phyloP scores from a whole-genome alignment of 2,888 invertebrate species.

The Cerastis leucographa region DNA sequence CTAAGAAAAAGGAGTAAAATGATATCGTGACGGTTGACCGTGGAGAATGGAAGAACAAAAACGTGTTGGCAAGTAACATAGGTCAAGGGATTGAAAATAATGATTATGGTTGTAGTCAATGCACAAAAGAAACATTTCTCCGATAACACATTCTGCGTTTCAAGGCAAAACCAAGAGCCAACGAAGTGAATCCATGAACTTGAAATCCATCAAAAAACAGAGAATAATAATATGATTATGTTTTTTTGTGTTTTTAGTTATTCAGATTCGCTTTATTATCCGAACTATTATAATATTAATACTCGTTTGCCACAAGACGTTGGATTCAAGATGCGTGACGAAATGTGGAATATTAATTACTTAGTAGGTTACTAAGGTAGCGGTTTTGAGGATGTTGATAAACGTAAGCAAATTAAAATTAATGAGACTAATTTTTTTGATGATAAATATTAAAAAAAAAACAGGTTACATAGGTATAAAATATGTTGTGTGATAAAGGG shows the following conservation, averaged over 20 bases:
- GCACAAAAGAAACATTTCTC: neutral
- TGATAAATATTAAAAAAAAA: neutral
- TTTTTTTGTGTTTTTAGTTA: conserved; percentile 5
- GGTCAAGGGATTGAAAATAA: no score
- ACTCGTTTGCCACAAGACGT: conserved; percentile 19
- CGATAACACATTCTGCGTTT: neutral
- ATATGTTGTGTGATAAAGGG: neutral
- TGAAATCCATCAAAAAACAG: neutral
- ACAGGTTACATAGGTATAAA: no score
- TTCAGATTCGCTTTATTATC: conserved; percentile 29
- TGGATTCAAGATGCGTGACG: conserved; percentile 41
- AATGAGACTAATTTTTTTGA: neutral
- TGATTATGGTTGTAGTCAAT: neutral
- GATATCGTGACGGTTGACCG: no score
- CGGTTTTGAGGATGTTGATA: neutral
- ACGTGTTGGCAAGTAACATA: no score
- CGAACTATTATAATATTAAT: conserved; percentile 2
- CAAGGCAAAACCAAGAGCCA: neutral
- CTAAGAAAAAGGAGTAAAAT: no score
- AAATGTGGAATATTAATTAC: conserved; percentile 38
- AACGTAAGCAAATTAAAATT: neutral
- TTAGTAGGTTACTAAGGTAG: conserved; percentile 4
- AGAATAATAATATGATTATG: neutral
- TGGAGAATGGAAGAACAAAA: no score
- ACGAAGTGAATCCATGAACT: neutral